Conservation (phyloP, 2,888 invertebrate species). For the Drosophila mayaguana region DNA sequence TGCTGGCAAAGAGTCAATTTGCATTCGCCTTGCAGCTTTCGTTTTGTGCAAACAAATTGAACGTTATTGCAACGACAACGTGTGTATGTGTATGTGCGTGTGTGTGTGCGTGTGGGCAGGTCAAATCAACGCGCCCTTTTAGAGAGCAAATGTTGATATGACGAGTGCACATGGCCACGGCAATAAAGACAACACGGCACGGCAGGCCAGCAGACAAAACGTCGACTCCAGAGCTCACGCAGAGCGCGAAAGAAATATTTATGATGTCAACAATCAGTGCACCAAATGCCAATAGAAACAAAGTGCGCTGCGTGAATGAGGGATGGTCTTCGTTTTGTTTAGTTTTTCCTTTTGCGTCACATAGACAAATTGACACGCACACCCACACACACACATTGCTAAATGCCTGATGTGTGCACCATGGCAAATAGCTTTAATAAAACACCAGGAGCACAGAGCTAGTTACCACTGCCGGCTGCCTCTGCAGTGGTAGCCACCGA, state of each 20-base stretch:
- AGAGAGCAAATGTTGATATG: slow-evolving; percentile 54
- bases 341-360: neutral
- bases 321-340: neutral
- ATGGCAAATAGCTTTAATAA: neutral
- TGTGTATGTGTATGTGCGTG: too few relatives aligned
- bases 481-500: too few relatives aligned
- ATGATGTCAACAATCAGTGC: slow-evolving; percentile 20
- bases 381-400: neutral
- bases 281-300: slow-evolving; percentile 31
- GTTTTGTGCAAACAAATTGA: slow-evolving; percentile 50
- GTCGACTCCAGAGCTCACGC: slow-evolving; percentile 4
- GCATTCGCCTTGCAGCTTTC: slow-evolving; percentile 1
- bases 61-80: slow-evolving; percentile 57
- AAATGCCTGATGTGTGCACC: neutral
- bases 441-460: neutral
- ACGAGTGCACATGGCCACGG: neutral
- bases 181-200: neutral
- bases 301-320: neutral
- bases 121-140: slow-evolving; percentile 52
- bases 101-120: neutral
- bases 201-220: neutral
- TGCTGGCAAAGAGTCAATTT: slow-evolving; percentile 6
- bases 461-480: neutral
- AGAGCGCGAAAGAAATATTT: neutral
- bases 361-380: neutral